Evolutionary conservation across 2,113 vertebrate species (phyloP).

Genomic region (Labrus mixtus): DNA sequence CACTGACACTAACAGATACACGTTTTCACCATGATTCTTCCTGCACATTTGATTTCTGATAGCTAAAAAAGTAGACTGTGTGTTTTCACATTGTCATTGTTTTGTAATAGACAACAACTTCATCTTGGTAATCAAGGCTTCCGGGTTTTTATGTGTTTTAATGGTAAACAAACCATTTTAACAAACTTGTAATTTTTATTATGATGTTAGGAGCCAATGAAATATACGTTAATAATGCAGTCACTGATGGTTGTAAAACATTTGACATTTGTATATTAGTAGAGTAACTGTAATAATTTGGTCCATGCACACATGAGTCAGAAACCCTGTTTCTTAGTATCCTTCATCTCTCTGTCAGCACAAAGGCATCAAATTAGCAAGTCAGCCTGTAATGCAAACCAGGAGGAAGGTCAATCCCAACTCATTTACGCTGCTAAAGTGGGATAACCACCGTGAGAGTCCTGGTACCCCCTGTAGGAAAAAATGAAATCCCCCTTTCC

Average conservation of each 20-base stretch:
- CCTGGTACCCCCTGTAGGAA: not conserved
- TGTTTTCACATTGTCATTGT: not conserved
- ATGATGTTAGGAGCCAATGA: not conserved
- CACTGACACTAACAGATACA: too few relatives aligned
- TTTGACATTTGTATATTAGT: not conserved
- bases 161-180: not conserved
- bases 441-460: constrained; percentile 46
- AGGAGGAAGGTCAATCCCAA: constrained; percentile 70
- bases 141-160: not conserved
- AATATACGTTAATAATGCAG: not conserved
- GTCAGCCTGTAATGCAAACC: constrained; percentile 81
- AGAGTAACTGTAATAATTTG: not conserved
- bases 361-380: constrained; percentile 83
- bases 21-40: too few relatives aligned
- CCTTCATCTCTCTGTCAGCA: constrained; percentile 24
- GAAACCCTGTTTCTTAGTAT: not conserved
- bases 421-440: constrained; percentile 70
- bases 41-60: too few relatives aligned
- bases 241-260: not conserved
- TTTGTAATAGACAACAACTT: too few relatives aligned
- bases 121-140: too few relatives aligned
- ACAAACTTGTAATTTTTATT: fast-evolving
- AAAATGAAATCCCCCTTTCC: not conserved
- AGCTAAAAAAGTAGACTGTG: too few relatives aligned
- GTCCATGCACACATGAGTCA: not conserved